A percentile compares a stretch with the other conserved stretches of the same genome.
phyloP scores from a whole-genome alignment of 2,888 invertebrate genomes.

The Diabrotica balteata region DNA sequence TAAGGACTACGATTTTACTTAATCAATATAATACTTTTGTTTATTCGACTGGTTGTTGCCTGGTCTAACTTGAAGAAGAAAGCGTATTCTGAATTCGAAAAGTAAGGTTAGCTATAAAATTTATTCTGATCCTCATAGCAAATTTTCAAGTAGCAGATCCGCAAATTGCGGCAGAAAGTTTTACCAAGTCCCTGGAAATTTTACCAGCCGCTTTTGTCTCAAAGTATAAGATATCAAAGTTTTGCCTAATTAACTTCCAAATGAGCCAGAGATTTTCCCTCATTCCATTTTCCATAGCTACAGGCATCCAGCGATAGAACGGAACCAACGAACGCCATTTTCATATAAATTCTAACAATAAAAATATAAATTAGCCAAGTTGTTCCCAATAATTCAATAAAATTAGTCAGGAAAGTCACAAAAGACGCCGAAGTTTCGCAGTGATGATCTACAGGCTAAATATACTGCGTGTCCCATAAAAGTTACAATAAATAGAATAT shows the following conservation, averaged over 20 bases:
- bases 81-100: slow-evolving; percentile 29
- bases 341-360: slow-evolving; percentile 24
- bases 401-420: not conserved
- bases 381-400: not conserved
- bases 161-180: slow-evolving; percentile 58
- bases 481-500: no score
- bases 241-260: slow-evolving; percentile 58
- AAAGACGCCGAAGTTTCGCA: not conserved
- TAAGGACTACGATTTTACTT: no score
- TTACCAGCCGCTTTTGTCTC: slow-evolving; percentile 52
- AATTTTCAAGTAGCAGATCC: slow-evolving; percentile 55
- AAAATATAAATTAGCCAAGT: slow-evolving; percentile 3
- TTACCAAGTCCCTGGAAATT: slow-evolving; percentile 50
- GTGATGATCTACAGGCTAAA: no score
- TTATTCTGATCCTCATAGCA: slow-evolving; percentile 56
- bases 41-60: not conserved
- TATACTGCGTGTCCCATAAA: no score
- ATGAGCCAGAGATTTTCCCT: slow-evolving; percentile 51
- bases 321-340: slow-evolving; percentile 24
- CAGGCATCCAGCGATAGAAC: slow-evolving; percentile 14
- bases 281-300: slow-evolving; percentile 36
- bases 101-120: slow-evolving; percentile 45
- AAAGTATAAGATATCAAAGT: slow-evolving; percentile 55
- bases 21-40: no score
- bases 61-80: not conserved